Evolutionary conservation across 2,797 vertebrate genomes (phyloP), one percentile per base, ranked within the genome.

Genomic region (Arrhamphus sclerolepis): DNA sequence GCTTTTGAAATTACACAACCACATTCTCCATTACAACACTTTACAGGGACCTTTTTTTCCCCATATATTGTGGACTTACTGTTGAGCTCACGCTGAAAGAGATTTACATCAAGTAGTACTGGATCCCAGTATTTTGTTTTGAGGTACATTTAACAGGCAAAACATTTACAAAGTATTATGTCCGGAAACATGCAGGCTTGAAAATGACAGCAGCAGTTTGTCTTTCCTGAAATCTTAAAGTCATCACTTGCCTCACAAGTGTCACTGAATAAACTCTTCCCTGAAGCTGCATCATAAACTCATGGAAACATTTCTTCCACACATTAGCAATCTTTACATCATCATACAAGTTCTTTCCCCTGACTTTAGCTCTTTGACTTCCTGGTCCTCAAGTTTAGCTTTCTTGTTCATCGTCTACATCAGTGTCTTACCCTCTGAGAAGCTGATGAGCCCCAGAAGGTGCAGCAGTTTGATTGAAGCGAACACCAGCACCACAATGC

Each of bases 381-480:
- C 19, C 29, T 13, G 7, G 41, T 44, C 11, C 21, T 41, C 5
- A 29, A 11, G 41, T 29, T 21, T 22, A 0, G 20, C 16, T 41
- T 5, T 26, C 31, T 44, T 10, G 11, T 18, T 17, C 28, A 1
- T 43, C 42, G 1, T 43, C 42, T 52, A 24, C 1, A 1, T 48
- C 44, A 1, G 18, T 19, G 18, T 51, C 96, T 98, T 98, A 99
- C 98, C 98, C 96, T 98, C 95, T 3, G 97, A 96, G 94, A 99
- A 98, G 94, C 93, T 96, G 93, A 99, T 98, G 89, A 99, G 93
- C 85, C 98, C 98, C 85, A 99, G 94, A 80, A 98, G 89, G 93
- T 99, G 98, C 75, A 99, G 96, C 85, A 99, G 95, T 90, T 99
- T 99, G 88, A 99, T 94, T 19, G 96, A 97, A 3, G 96, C 96